Evolutionary conservation across 2,797 vertebrate species (phyloP), one percentile per base, ranked within the genome.

Genomic region (Channallabes apus): DNA sequence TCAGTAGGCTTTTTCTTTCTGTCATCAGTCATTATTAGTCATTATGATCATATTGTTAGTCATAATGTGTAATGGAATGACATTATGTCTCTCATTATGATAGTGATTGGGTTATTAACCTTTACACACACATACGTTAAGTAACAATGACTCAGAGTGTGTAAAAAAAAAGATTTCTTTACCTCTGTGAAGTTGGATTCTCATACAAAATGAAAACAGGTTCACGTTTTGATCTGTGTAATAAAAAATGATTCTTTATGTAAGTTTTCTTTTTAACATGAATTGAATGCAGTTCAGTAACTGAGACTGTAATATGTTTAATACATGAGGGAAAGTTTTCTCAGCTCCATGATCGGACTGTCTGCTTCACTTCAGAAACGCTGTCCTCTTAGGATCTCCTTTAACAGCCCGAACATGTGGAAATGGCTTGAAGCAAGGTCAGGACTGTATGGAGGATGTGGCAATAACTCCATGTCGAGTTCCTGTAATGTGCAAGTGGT

Each of bases 21-120:
- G 56, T 78, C 75, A 61, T 59, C 20, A 51, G 11, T 61, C 76
- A 78, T 61, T 78, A 15, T 75, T 46, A 75, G 29, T 78, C 38
- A 61, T 61, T 9, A 38, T 77, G 32, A 24, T 59, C 18, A 77
- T 61, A 24, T 41, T 83, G 5, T 76, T 56, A 54, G 41, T 73
- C 71, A 73, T 54, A 76, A 20, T 32, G n/a, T 75, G 41, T 56
- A 29, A 32, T 82, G n/a, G 20, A 46, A 46, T 46, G 17, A 73
- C 51, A 41, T 62, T 54, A 62, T 14, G 17, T 62, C 68, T 29
- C 59, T 73, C 56, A 62, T 65, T 20, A 32, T 12, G 27, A 22
- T 6, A 65, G 20, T 29, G 27, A 32, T 3, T 32, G 27, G 20
- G 35, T 7, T 61, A 62, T 20, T 62, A 61, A 62, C 32, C 22